Evolutionary conservation across 2,113 vertebrate genomes (phyloP).

Genomic region (Mesembrinibis cayennensis): DNA sequence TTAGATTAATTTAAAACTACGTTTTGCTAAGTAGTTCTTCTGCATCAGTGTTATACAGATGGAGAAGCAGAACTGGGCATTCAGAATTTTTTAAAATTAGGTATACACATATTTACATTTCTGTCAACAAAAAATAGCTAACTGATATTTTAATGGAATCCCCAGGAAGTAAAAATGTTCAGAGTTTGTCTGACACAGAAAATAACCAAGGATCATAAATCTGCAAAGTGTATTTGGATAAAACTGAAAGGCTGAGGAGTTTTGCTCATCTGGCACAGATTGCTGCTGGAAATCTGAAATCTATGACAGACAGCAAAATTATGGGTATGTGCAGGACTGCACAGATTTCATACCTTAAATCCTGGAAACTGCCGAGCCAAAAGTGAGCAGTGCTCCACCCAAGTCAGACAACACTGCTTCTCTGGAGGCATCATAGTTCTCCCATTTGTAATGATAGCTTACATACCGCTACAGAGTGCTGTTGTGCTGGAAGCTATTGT

Average conservation of each 20-base stretch:
- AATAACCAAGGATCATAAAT: neutral
- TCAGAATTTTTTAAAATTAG: neutral
- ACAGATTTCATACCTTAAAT: neutral
- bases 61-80: neutral
- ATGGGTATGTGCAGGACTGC: neutral
- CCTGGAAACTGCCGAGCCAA: neutral
- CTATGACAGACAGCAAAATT: neutral
- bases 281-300: neutral
- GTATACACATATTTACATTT: neutral
- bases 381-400: neutral
- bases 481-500: neutral
- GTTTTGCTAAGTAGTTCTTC: neutral
- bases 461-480: neutral
- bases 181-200: neutral
- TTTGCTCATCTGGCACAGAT: neutral
- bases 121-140: neutral
- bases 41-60: neutral
- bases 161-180: neutral
- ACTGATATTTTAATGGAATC: neutral
- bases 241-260: neutral
- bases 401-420: neutral
- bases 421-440: neutral
- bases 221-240: neutral
- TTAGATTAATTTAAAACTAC: neutral
- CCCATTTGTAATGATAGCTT: neutral